These are phyloP conservation scores for Ceratina calcarata DNA, from an alignment of 1,140 invertebrate genomes.

Conservation along the genomic window DNA sequence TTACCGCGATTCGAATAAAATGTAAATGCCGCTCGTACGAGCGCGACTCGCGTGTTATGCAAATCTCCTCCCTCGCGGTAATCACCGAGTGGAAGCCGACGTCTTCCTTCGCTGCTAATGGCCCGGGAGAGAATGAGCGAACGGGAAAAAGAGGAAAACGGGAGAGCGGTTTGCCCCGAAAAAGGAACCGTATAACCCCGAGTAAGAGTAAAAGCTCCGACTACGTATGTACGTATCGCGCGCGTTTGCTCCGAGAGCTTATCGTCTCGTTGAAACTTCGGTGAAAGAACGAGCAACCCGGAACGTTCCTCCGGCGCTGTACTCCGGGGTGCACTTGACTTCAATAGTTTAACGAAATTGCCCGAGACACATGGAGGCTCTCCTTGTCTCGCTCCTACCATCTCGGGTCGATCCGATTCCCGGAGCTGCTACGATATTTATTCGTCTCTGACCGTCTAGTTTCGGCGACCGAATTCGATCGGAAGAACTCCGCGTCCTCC, in stretches of 20 bases:
- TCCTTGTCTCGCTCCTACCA: slow-evolving; percentile 37
- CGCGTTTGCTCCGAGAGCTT: neutral
- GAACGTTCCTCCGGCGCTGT: slow-evolving; percentile 8
- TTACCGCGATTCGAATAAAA: slow-evolving; percentile 81
- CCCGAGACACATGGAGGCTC: slow-evolving; percentile 66
- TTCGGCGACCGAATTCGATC: slow-evolving; percentile 21
- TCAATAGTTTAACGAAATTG: slow-evolving; percentile 76
- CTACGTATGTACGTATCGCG: neutral
- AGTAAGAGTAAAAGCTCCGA: neutral
- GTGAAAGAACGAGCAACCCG: neutral
- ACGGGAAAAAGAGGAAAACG: neutral
- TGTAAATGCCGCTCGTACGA: slow-evolving; percentile 72
- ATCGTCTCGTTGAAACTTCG: slow-evolving; percentile 15
- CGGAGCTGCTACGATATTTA: slow-evolving; percentile 71
- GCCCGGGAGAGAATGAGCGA: slow-evolving; percentile 56
- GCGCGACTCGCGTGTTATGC: slow-evolving; percentile 78
- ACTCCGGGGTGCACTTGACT: slow-evolving; percentile 72
- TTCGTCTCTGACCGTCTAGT: slow-evolving; percentile 53
- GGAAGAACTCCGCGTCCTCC: neutral
- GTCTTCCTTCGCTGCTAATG: slow-evolving; percentile 78
- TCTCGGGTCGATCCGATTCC: slow-evolving; percentile 68
- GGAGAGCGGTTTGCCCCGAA: neutral
- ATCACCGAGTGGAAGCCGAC: slow-evolving; percentile 81
- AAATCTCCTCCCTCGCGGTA: slow-evolving; percentile 76
- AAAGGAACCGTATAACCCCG: slow-evolving; percentile 26